Evolutionary conservation across 1,140 invertebrate genomes (phyloP).

Genomic region (Ceratina japonica): DNA sequence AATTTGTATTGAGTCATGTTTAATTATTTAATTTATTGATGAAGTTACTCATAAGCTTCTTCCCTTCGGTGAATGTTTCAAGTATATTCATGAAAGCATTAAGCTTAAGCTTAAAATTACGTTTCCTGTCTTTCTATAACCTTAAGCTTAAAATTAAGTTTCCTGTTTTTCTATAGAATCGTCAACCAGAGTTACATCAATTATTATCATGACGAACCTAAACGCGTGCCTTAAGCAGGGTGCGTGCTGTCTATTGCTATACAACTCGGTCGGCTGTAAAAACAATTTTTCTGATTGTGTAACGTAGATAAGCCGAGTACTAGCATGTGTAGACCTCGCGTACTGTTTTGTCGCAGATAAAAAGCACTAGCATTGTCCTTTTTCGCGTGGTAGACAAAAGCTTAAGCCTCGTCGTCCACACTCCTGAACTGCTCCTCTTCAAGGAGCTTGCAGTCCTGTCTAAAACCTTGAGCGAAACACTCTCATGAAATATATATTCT

Average conservation of each 20-base stretch:
- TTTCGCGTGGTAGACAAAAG: conserved; percentile 45
- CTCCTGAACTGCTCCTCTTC: conserved; percentile 26
- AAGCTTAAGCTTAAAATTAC: too few relatives aligned
- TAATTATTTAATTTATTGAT: too few relatives aligned
- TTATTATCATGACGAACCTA: neutral
- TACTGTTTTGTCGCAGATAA: conserved; percentile 26
- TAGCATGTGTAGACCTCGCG: conserved; percentile 16
- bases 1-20: too few relatives aligned
- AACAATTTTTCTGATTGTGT: conserved; percentile 37
- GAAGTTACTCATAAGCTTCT: too few relatives aligned
- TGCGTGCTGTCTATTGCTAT: neutral
- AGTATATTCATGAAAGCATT: too few relatives aligned
- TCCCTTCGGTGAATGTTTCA: too few relatives aligned
- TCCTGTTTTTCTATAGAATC: too few relatives aligned
- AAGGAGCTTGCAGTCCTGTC: neutral
- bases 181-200: neutral
- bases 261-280: neutral
- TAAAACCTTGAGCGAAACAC: neutral
- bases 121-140: too few relatives aligned
- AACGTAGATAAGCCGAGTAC: conserved; percentile 34
- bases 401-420: conserved; percentile 16
- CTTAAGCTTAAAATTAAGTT: too few relatives aligned
- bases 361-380: conserved; percentile 33
- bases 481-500: too few relatives aligned
- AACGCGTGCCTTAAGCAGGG: neutral